Evolutionary conservation across 2,888 invertebrate genomes (phyloP).

Genomic region (Meiosimyza decipiens): DNA sequence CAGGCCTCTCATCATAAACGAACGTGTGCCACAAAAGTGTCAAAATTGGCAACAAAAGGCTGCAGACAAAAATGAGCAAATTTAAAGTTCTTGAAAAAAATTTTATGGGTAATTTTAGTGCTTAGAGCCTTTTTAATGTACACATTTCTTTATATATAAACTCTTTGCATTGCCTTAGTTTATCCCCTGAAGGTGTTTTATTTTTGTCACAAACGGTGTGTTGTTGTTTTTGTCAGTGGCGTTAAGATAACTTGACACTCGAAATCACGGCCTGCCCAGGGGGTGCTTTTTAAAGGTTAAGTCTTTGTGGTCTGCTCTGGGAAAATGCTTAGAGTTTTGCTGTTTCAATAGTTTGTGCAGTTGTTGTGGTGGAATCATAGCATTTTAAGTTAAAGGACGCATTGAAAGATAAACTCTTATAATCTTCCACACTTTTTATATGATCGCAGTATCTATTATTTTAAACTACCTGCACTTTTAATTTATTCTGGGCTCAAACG

Average conservation of each 20-base stretch:
- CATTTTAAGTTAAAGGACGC: no score
- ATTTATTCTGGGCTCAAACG: no score
- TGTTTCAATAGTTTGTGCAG: no score
- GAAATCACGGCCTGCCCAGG: background rate
- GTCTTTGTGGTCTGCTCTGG: no score
- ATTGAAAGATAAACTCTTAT: no score
- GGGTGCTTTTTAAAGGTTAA: no score
- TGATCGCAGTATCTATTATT: no score
- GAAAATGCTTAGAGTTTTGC: no score
- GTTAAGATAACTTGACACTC: slow-evolving; percentile 8
- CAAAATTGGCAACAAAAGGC: slow-evolving; percentile 27
- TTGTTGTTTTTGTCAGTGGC: slow-evolving; percentile 20
- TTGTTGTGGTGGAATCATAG: no score
- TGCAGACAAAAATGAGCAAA: slow-evolving; percentile 17
- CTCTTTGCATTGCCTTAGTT: slow-evolving; percentile 22
- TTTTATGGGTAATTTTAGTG: slow-evolving; percentile 1
- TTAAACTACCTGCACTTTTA: no score
- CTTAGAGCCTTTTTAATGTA: background rate
- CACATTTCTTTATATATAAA: background rate
- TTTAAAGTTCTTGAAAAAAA: slow-evolving; percentile 24
- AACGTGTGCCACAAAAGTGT: slow-evolving; percentile 11
- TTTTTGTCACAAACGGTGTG: slow-evolving; percentile 7
- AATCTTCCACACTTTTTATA: no score
- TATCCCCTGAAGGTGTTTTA: slow-evolving; percentile 14
- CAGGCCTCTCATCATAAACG: slow-evolving; percentile 14